Evolutionary conservation across 2,888 invertebrate species (phyloP).

Genomic region (Heteromyza rotundicornis): DNA sequence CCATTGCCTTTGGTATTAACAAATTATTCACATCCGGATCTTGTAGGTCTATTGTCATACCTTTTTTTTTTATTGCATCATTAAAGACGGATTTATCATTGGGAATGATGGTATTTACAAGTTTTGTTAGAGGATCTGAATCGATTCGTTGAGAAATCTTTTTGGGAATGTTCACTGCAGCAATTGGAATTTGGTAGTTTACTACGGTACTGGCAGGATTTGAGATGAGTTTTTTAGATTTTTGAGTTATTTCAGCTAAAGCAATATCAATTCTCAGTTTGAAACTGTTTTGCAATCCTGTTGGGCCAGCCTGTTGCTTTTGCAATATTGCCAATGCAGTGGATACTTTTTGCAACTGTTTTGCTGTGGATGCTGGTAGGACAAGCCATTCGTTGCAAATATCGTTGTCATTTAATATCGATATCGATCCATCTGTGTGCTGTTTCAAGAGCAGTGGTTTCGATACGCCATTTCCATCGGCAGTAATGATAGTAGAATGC

Average conservation of each 20-base stretch:
- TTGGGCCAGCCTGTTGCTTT: not conserved
- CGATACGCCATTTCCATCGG: slow-evolving; percentile 13
- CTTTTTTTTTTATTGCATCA: no score
- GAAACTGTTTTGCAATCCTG: not conserved
- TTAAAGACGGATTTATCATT: no score
- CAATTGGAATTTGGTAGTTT: no score
- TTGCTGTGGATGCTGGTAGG: slow-evolving; percentile 7
- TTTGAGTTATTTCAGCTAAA: not conserved
- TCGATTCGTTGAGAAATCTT: no score
- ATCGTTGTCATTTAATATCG: slow-evolving; percentile 23
- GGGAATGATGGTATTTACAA: no score
- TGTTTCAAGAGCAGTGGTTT: slow-evolving; percentile 14
- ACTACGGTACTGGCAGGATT: no score
- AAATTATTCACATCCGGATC: no score
- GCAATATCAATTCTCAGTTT: not conserved
- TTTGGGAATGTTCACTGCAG: no score
- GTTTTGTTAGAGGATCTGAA: no score
- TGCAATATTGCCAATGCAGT: slow-evolving; percentile 12
- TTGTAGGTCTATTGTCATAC: no score
- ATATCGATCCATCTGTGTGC: slow-evolving; percentile 25
- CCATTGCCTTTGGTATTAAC: no score
- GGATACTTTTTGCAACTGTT: slow-evolving; percentile 9
- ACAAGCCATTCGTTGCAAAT: slow-evolving; percentile 9
- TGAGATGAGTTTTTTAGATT: not conserved
- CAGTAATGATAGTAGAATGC: slow-evolving; percentile 7